Base-by-base conservation (phyloP, 1,140 invertebrate genomes). In the Aradophagus sp. region DNA sequence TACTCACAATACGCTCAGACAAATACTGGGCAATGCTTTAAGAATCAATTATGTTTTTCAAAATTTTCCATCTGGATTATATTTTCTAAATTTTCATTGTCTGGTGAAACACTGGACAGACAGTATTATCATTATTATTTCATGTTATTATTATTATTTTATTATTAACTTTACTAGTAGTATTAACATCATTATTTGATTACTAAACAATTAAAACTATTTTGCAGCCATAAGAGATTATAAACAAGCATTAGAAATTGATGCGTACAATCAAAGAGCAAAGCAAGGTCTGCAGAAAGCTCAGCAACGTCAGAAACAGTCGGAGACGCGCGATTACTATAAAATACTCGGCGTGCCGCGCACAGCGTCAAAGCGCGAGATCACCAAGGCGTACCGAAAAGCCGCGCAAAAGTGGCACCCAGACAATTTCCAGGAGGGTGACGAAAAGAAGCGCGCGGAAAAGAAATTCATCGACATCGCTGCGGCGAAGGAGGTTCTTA, bases 381-480 rank as follows among this genome's bases (percentile, higher is more conserved):
- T 99, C 11, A 88, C 91, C 0, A 99, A 99, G 88, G 97, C 97
- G 4, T 99, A 99, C 85, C 90, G 97, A 67, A 99, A 98, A 89
- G 90, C 96, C 44, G 98, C 98, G 10, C 95, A 97, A 83, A 95
- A 98, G 83, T 99, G 97, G 97, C 98, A 99, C 89, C 98, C 98
- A 0, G 98, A 99, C 85, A 97, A 97, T 86, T 99, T 93, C 82
- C 91, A 93, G 69, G 89, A 91, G 59, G 92, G 91, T 4, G 93
- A 96, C 42, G 94, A 96, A 73, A 99, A 99, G 86, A 96, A 97
- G 80, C 87, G 91, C 19, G 98, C 98, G 0, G 94, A 99, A 82
- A 98, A 98, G 81, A 98, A 94, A 85, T 99, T 99, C 78, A 99
- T 99, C 62, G 97, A 99, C 82, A 97, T 99, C 77, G 98, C 98